Conservation (phyloP, 2,888 invertebrate species). For the Zygaena filipendulae region DNA sequence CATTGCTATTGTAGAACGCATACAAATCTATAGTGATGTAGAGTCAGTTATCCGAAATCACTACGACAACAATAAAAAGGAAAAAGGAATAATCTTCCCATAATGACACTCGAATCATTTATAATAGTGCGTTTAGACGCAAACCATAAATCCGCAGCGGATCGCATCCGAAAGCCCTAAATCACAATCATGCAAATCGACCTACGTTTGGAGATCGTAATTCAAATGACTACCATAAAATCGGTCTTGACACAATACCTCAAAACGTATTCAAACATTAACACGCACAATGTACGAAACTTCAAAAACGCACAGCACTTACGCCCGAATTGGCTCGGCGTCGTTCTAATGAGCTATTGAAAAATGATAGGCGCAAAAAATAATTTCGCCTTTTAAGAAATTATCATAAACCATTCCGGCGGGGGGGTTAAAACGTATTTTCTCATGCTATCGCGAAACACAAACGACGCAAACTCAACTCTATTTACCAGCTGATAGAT, state of each 20-base stretch:
- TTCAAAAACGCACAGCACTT: conserved; percentile 45
- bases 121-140: conserved; percentile 28
- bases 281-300: conserved; percentile 32
- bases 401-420: conserved; percentile 56
- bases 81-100: no score
- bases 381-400: conserved; percentile 46
- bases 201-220: conserved; percentile 47
- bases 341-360: conserved; percentile 64
- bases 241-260: conserved; percentile 50
- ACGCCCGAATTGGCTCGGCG: conserved; percentile 45
- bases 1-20: no score
- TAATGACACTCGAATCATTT: no score
- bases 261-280: conserved; percentile 33
- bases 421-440: conserved; percentile 42
- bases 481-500: no score
- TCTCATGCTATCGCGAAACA: conserved; percentile 26
- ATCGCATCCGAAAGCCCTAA: conserved; percentile 42
- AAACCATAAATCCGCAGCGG: conserved; percentile 31
- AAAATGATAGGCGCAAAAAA: conserved; percentile 68
- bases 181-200: conserved; percentile 65
- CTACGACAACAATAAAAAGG: no score
- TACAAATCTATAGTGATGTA: no score
- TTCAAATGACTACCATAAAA: conserved; percentile 61
- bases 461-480: conserved; percentile 15
- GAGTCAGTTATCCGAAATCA: no score